Evolutionary conservation across 2,113 vertebrate genomes (phyloP), one percentile per base, ranked within the genome.

Genomic region (Sceloporus undulatus): DNA sequence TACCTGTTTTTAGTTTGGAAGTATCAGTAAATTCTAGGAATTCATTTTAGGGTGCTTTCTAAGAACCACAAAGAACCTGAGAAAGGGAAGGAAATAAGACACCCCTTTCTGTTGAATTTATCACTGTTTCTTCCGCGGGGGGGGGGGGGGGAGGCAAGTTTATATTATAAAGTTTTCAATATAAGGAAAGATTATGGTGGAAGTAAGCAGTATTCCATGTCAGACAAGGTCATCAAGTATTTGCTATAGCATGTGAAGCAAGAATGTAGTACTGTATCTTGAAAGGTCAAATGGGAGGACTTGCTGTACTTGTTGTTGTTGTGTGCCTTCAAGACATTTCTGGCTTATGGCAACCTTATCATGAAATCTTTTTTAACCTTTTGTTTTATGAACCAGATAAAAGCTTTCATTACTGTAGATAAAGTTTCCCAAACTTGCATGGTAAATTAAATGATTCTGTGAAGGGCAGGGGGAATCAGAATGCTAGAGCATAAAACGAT

Each of bases 21-120:
- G 23, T 1, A 0, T 84, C 90, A 89, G 52, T 79, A 77, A 71
- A 65, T 65, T 84, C 6, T 1, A 81, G 56, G 54, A 76, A 52
- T 7, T 74, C 83, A 88, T 77, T 88, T 76, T 21, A 92, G 75
- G 40, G 40, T 82, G 9, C 27, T 27, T 90, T 92, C 59, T 70
- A 86, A 87, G 6, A 90, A 77, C 1, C 59, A 76, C 71, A 91
- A 75, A 42, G 59, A 48, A 70, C 34, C 89, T 29, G 23, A 21
- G 18, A 74, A 62, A 75, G 56, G 23, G 19, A 81, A 5, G 1
- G 56, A 27, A 59, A 59, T 25, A 85, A 14, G 29, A 14, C 3
- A 27, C 9, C n/a, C 19, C 40, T 65, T 29, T 18, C n/a, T 11
- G 25, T 59, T 81, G 56, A 80, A 62, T 40, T 34, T 81, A 10